A percentile compares a stretch with the other conserved stretches of the same genome.
These are phyloP conservation scores for Notarius lentiginosus DNA, from an alignment of 2,113 vertebrate species.

Conservation along the genomic window DNA sequence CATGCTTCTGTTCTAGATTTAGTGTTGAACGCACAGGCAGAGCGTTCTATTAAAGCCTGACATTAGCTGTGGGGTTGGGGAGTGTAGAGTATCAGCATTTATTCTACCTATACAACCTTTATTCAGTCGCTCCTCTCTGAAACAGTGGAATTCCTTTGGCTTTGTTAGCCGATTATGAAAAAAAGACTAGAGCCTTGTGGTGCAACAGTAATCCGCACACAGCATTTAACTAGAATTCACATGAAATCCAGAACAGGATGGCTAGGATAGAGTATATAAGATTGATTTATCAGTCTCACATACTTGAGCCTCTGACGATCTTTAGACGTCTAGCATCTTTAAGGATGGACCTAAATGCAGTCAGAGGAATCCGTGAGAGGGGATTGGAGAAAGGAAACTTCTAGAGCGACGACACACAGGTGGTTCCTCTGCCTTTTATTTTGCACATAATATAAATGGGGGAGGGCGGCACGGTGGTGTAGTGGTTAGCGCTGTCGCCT, in stretches of 20 bases:
- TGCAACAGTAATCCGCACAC: background rate
- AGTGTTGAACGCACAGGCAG: background rate
- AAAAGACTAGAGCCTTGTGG: background rate
- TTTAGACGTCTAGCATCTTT: background rate
- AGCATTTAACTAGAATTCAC: background rate
- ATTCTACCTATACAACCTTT: background rate
- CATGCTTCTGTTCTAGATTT: conserved; percentile 15
- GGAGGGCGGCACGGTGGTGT: too few species aligned
- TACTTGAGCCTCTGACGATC: background rate
- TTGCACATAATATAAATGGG: background rate
- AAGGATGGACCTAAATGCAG: background rate
- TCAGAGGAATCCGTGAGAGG: background rate
- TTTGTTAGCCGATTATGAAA: background rate
- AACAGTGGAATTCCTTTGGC: background rate
- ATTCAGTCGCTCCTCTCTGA: background rate
- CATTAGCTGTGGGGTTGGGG: background rate
- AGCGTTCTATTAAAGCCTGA: background rate
- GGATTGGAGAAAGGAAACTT: background rate
- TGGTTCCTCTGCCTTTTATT: background rate
- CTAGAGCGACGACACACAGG: too few species aligned
- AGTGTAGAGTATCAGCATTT: background rate
- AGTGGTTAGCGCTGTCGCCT: too few species aligned
- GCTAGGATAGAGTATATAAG: too few species aligned
- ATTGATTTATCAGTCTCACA: background rate
- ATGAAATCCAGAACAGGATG: background rate